These are phyloP conservation scores for western clawed frog (Xenopus tropicalis) DNA, from an alignment of 2,113 vertebrate genomes.

Conservation along the genomic window UCB_Xtro_10.0 CM004443.2:15107001-15107500, in stretches of 20 bases:
- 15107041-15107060: too few relatives aligned
- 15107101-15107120: too few relatives aligned
- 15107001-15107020: too few relatives aligned
- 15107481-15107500: slow-evolving; percentile 49
- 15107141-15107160: too few relatives aligned
- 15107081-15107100: too few relatives aligned
- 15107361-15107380: slow-evolving; percentile 52
- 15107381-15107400: slow-evolving; percentile 59
- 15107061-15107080: too few relatives aligned
- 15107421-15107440: slow-evolving; percentile 60
- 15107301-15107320: not conserved
- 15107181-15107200: slow-evolving; percentile 28
- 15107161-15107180: not conserved
- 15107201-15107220: slow-evolving; percentile 15
- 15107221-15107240: not conserved
- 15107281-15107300: slow-evolving; percentile 11
- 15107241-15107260: not conserved
- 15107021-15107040: too few relatives aligned
- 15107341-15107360: slow-evolving; percentile 37
- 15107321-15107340: slow-evolving; percentile 12
- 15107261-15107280: not conserved
- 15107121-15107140: too few relatives aligned
- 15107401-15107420: slow-evolving; percentile 48
- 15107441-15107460: slow-evolving; percentile 64
- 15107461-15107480: slow-evolving; percentile 55